phyloP scores from a whole-genome alignment of 1,140 invertebrate species.

The Drosophila fuyamai region DNA sequence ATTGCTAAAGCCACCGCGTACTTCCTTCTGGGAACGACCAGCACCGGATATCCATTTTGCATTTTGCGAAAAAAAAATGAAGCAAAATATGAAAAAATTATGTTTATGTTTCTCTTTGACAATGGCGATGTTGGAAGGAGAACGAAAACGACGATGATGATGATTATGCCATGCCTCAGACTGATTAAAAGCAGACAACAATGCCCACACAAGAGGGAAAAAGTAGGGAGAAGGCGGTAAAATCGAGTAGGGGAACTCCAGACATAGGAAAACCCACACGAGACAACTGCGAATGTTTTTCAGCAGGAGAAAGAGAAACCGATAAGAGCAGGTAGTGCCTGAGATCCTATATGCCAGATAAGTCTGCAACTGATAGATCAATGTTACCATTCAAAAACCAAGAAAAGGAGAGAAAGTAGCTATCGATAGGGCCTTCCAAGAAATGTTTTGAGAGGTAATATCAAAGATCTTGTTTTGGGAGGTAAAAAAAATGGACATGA shows the following conservation, averaged over 20 bases:
- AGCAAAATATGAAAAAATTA: conserved; percentile 47
- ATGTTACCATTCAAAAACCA: too few relatives aligned
- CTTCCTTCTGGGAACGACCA: conserved; percentile 48
- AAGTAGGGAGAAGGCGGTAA: conserved; percentile 2
- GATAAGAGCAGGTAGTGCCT: conserved; percentile 52
- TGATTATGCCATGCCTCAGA: conserved; percentile 61
- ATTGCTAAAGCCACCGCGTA: conserved; percentile 27
- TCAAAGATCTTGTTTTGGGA: conserved; percentile 23
- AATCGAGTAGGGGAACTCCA: conserved; percentile 23
- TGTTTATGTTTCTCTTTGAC: conserved; percentile 59
- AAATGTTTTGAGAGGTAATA: conserved; percentile 26
- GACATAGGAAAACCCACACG: conserved; percentile 38
- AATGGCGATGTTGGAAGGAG: conserved; percentile 45
- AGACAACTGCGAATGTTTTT: conserved; percentile 5
- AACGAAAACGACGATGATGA: conserved; percentile 57
- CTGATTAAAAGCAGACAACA: conserved; percentile 68
- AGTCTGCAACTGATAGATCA: conserved; percentile 34
- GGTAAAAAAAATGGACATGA: not conserved
- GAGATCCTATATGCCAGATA: conserved; percentile 34
- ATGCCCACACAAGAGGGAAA: conserved; percentile 41
- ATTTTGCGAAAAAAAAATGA: conserved; percentile 51
- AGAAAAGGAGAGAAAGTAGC: conserved; percentile 11
- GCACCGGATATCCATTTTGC: conserved; percentile 77
- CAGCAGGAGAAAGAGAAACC: conserved; percentile 7
- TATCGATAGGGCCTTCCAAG: conserved; percentile 33